Evolutionary conservation across 2,888 invertebrate genomes (phyloP).

Genomic region (Pelosia muscerda): DNA sequence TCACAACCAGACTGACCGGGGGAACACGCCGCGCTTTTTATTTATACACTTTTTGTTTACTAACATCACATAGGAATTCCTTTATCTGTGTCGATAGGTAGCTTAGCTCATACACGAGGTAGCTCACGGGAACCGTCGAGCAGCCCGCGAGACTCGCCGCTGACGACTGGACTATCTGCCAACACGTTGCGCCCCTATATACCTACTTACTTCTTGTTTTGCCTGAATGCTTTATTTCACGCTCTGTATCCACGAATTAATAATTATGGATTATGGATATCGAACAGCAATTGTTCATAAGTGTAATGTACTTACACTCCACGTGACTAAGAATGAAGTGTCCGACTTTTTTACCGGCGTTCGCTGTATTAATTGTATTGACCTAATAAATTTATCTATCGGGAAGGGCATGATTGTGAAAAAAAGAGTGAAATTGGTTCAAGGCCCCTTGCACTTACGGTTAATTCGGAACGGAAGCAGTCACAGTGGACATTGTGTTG

Average conservation of each 20-base stretch:
- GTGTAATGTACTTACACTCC: constrained; percentile 27
- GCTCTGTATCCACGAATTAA: constrained; percentile 83
- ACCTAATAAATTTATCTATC: constrained; percentile 66
- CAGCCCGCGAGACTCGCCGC: constrained; percentile 64
- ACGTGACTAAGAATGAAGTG: constrained; percentile 56
- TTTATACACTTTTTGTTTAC: constrained; percentile 83
- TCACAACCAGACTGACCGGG: constrained; percentile 73
- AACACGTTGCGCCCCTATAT: constrained; percentile 79
- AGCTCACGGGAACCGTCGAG: constrained; percentile 53
- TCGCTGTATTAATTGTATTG: constrained; percentile 54
- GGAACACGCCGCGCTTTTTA: constrained; percentile 72
- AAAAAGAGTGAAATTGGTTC: constrained; percentile 68
- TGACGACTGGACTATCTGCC: constrained; percentile 70
- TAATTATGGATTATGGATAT: constrained; percentile 75
- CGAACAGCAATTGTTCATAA: constrained; percentile 52
- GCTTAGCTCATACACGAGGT: constrained; percentile 44
- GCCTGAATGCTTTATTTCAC: constrained; percentile 81
- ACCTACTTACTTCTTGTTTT: constrained; percentile 78
- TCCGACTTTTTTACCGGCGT: constrained; percentile 65
- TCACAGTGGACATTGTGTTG: background rate
- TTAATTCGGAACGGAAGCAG: background rate
- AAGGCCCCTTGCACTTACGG: constrained; percentile 55
- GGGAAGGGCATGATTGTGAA: constrained; percentile 60
- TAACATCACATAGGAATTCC: constrained; percentile 79
- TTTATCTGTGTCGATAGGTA: constrained; percentile 64